Base-by-base conservation (phyloP, 2,888 invertebrate genomes). In the Melikaiella ostensackeni region DNA sequence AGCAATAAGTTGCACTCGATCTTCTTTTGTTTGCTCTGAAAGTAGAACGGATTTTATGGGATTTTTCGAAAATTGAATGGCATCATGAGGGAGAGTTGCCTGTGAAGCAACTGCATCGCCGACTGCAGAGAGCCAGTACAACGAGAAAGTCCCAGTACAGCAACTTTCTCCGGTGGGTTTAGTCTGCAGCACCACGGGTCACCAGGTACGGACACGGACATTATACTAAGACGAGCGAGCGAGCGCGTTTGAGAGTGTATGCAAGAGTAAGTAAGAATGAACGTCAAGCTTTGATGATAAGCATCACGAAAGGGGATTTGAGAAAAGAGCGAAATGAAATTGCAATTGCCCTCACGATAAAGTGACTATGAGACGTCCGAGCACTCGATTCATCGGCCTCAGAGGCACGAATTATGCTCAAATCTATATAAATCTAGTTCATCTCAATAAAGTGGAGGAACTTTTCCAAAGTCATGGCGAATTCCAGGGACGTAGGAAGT, bases 121-220 rank as follows among this genome's bases (percentile, higher is more conserved):
- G 78, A 70, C 83, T 80, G 87, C 86, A 84, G 84, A 79, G 84
- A 85, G 82, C 79, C 83, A 81, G 66, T 78, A 85, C 84, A 82
- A 85, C 88, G 89, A 88, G 90, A 89, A 89, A 90, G 90, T 90
- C 82, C 85, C 83, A 86, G 86, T 87, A 89, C 83, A 86, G 86
- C 88, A 89, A 89, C 90, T 89, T 90, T 89, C 90, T 89, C 90
- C 87, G 85, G 83, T 86, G 86, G 86, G 87, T 87, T 89, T 89
- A 89, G 87, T 87, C 90, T 89, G 89, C 90, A 89, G 88, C 88
- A 86, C 42, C 5, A 42, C 86, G 88, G 90, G 90, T 90, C 90
- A 90, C 89, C 89, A 89, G 88, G 83, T 87, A 89, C 33, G 30
- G 30, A 30, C 30, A 30, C 86, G 87, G 86, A 86, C 88, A 88